Percentiles rank a stretch among this genome's conserved stretches.
These are phyloP conservation scores for Rallus limicola DNA, from an alignment of 2,113 vertebrate species.

Conservation along the genomic window DNA sequence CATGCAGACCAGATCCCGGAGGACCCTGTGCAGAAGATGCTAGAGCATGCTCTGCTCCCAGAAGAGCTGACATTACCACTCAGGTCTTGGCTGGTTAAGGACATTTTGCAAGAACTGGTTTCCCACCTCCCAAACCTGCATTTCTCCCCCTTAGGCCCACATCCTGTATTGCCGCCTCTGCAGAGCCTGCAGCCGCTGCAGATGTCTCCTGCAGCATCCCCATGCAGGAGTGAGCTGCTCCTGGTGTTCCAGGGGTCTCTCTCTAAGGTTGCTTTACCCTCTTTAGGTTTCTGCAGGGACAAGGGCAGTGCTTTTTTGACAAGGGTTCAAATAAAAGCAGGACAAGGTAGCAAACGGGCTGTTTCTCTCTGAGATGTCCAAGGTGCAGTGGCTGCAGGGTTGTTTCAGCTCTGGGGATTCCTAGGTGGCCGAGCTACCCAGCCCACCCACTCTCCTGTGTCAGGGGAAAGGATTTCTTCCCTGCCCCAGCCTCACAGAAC, in stretches of 20 bases:
- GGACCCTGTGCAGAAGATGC: neutral
- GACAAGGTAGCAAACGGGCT: neutral
- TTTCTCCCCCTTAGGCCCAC: neutral
- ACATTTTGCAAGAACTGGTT: conserved; percentile 39
- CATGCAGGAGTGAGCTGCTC: neutral
- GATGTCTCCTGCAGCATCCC: neutral
- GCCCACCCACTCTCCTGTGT: neutral
- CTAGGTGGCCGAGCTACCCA: accelerated
- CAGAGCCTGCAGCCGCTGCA: neutral
- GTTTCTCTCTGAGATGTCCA: neutral
- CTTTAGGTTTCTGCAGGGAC: neutral
- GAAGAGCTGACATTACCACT: neutral
- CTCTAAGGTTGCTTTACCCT: no score
- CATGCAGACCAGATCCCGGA: neutral
- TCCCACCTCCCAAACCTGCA: neutral
- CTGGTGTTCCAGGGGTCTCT: neutral
- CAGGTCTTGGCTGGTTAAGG: neutral
- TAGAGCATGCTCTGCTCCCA: neutral
- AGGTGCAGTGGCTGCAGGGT: neutral
- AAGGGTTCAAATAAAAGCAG: neutral
- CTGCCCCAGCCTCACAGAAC: neutral
- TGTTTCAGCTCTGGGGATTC: neutral
- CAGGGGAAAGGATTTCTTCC: neutral
- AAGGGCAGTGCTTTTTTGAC: neutral
- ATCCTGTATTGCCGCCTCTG: neutral